Conservation (phyloP, 2,888 invertebrate genomes). For the Falcaria lacertinaria region DNA sequence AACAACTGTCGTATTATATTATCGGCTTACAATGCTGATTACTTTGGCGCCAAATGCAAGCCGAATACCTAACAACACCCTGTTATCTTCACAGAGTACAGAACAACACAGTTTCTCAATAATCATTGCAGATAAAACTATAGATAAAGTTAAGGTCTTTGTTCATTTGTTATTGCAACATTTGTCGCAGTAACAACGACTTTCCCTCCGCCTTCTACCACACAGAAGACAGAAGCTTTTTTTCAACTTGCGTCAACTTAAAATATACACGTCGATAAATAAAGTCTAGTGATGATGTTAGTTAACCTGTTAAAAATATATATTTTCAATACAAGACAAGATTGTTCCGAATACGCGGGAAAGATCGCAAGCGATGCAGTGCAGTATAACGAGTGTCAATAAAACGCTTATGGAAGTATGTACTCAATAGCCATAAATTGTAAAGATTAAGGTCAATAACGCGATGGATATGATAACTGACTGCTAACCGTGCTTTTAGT, state of each 20-base stretch:
- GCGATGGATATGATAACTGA: constrained; percentile 67
- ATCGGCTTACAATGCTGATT: constrained; percentile 37
- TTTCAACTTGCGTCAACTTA: constrained; percentile 28
- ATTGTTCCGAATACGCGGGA: neutral
- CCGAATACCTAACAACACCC: constrained; percentile 31
- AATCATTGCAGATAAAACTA: constrained; percentile 18
- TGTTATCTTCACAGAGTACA: constrained; percentile 27
- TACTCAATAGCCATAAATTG: constrained; percentile 71
- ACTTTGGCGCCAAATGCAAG: constrained; percentile 32
- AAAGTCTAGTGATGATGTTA: too few species aligned
- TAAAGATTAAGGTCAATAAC: constrained; percentile 74
- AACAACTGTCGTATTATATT: constrained; percentile 26
- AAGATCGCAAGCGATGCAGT: neutral
- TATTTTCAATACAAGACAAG: constrained; percentile 15
- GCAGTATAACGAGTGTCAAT: constrained; percentile 57
- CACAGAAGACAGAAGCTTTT: constrained; percentile 5
- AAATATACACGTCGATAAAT: constrained; percentile 33
- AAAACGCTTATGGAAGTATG: constrained; percentile 69
- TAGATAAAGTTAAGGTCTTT: constrained; percentile 13
- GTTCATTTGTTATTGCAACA: constrained; percentile 5
- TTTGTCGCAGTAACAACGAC: neutral
- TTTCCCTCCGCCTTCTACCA: neutral
- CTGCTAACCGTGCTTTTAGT: constrained; percentile 32
- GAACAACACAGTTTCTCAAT: constrained; percentile 23
- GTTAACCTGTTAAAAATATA: constrained; percentile 25